Evolutionary conservation across 1,140 invertebrate species (phyloP), one percentile per base, ranked within the genome.

Genomic region (Linepithema humile): DNA sequence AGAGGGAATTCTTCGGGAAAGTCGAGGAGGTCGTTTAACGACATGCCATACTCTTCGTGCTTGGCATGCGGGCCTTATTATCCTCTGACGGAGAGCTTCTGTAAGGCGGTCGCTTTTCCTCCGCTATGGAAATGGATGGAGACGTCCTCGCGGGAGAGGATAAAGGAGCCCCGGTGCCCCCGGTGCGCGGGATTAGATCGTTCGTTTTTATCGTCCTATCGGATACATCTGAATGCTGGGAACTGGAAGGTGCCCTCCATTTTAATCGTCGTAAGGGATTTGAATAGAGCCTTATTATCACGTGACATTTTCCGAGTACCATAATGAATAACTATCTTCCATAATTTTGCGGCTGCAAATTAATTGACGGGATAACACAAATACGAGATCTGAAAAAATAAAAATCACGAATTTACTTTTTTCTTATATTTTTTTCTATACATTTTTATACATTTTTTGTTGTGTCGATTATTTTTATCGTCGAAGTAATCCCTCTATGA

Each of bases 11-110:
- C 69, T 80, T 53, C 73, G 10, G 48, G 35, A 26, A 59, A 85
- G 83, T 85, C 67, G 73, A 85, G 82, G 53, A 64, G 35, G 74
- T 85, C 83, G 75, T 87, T 87, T 87, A 85, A 87, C 82, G 82
- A 84, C 75, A 65, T 70, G 62, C 69, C 74, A 60, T 67, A 55
- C 75, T 50, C 55, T 57, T 48, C 82, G 73, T 67, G 87, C 62
- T 70, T 85, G 87, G 85, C 70, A 87, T 57, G 87, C 85, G 82
- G 70, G 67, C 70, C 85, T 88, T 87, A 82, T 88, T 87, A 87
- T 87, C 83, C 77, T 38, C 26, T 55, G 74, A 73, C 64, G 20
- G 70, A 74, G 43, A 70, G 65, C 32, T 72, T 65, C 57, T 38
- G 50, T 50, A 67, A 85, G 72, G 50, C 62, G 48, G 35, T 35